Evolutionary conservation across 2,888 invertebrate species (phyloP), one percentile per base, ranked within the genome.

Genomic region (Odontocerum albicorne): DNA sequence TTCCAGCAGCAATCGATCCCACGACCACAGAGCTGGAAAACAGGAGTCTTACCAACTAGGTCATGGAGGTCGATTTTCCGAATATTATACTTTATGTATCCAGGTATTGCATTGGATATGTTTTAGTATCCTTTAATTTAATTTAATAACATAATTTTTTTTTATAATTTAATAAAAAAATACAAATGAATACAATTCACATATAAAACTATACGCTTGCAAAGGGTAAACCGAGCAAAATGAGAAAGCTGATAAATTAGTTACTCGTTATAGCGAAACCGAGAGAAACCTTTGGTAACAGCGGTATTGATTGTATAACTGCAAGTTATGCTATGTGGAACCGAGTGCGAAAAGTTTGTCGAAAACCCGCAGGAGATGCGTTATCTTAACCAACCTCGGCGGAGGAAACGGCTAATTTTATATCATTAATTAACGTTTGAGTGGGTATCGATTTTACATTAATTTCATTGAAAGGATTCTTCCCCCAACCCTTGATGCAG

Each of bases 201-300:
- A 10, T 10, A 4, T 10, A 7, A 4, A 27, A 27, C 6, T 27
- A 10, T 27, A 10, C 10, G 8, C 27, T 27, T 27, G 27, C 6
- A 7, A 27, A 27, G 8, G 27, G 27, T 27, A 27, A n/a, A n/a
- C n/a, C 3, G 17, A 32, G 22, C 15, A 54, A 40, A 46, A 47
- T 40, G 32, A 27, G 22, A 27, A 54, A 47, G 21, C 40, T 40
- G 46, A 54, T 54, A 54, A 54, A 54, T 54, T 54, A 54, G 32
- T 40, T 46, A 45, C 36, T 52, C 52, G 38, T 52, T 52, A 52
- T 16, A 12, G 45, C 22, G 51, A 51, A 51, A 51, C 43, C 39
- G 43, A 19, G 16, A 43, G 31, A 19, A 42, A 12, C 20, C n/a
- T 20, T 19, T n/a, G 33, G 13, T n/a, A 15, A 8, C 42, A 13